Base-by-base conservation (phyloP, 2,113 vertebrate genomes). In the Lethenteron camtschaticum region DNA sequence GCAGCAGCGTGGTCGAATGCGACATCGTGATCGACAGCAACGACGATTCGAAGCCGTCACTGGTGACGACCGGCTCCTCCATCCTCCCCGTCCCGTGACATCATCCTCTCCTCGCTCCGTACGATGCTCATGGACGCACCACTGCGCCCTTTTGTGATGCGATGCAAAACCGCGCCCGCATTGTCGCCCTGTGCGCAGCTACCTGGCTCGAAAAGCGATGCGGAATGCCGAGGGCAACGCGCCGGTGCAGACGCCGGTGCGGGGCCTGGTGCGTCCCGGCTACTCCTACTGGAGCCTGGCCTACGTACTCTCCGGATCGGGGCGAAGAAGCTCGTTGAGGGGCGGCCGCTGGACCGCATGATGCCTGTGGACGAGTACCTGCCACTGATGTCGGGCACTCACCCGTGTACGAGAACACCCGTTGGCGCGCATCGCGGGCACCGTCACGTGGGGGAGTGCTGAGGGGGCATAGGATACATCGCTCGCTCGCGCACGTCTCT, bases 251-350 rank as follows among this genome's bases (percentile, higher is more conserved):
- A 81, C 83, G 0, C 41, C 41, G 41, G 75, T 97, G 68, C 77
- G 58, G 0, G 85, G 86, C 76, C 78, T 97, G 70, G 89, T 95
- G 74, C 76, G 83, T 68, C 87, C 86, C 0, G 84, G 79, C 55
- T 97, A 95, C 74, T 97, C 91, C 0, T 90, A 91, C 73, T 97
- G 94, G 94, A 97, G 91, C 0, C 78, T 97, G 75, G 90, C 90
- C 0, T 96, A 97, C 0, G 76, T 78, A 76, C 84, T 97, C 79
- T 94, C 89, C 11, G 78, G 71, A 68, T 82, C 80, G 0, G 94
- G 0, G 94, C 94, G 0, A 85, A 78, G 69, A 97, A 97, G 73
- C 82, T 97, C 70, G 75, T 97, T 71, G 87, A 87, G 0, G 83
- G 86, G 0, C 77, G 86, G 71, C 94, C 94, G 0, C 80, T 96